Evolutionary conservation across 2,888 invertebrate genomes (phyloP).

Genomic region (Netelia fuscicornis): DNA sequence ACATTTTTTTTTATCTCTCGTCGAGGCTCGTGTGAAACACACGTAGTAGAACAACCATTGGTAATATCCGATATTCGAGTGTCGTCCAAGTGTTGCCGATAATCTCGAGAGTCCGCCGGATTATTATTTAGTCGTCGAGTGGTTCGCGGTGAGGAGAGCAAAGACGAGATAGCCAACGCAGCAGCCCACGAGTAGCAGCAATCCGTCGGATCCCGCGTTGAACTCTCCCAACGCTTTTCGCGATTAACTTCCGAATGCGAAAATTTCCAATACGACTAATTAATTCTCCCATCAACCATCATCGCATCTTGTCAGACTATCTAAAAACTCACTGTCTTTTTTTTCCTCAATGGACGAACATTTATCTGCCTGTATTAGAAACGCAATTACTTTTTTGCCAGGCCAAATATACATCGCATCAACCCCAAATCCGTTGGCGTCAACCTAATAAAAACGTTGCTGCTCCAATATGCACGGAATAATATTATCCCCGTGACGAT

Average conservation of each 20-base stretch:
- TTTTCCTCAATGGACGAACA: no score
- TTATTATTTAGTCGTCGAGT: slow-evolving; percentile 46
- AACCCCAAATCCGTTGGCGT: slow-evolving; percentile 8
- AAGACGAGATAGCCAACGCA: slow-evolving; percentile 19
- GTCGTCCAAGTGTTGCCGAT: neutral
- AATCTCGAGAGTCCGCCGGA: slow-evolving; percentile 28
- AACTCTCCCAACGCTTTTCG: slow-evolving; percentile 77
- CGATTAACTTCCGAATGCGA: neutral
- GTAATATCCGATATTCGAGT: neutral
- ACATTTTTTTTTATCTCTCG: neutral
- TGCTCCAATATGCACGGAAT: slow-evolving; percentile 55
- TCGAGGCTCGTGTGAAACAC: neutral
- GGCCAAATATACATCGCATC: neutral
- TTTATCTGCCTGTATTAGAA: no score
- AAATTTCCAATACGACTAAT: no score
- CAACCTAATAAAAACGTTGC: slow-evolving; percentile 38
- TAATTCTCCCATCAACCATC: no score
- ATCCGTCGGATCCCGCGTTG: slow-evolving; percentile 82
- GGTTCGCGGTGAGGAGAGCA: slow-evolving; percentile 1
- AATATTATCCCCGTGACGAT: slow-evolving; percentile 65
- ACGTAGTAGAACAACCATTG: no score
- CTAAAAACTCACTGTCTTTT: no score
- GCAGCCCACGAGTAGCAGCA: slow-evolving; percentile 47
- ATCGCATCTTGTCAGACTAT: no score
- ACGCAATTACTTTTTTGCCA: neutral